These are phyloP conservation scores for Prietella phreatophila DNA, from an alignment of 2,113 vertebrate species.

Conservation along the genomic window DNA sequence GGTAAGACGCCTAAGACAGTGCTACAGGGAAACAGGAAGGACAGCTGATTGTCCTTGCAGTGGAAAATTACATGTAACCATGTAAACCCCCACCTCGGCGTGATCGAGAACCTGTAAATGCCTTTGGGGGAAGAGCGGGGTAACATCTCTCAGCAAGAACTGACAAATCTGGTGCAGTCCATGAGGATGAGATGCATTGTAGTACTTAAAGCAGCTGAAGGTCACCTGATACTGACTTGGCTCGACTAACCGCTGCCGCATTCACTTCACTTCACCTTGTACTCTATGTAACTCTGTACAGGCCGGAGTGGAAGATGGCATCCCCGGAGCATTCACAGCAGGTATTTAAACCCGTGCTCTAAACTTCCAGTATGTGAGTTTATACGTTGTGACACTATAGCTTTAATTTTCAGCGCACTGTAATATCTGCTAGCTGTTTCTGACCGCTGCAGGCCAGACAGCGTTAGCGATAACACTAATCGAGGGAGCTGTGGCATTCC, in stretches of 20 bases:
- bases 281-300: conserved; percentile 7
- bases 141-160: too few relatives aligned
- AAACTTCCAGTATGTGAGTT: background rate
- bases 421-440: conserved; percentile 38
- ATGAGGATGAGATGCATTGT: too few relatives aligned
- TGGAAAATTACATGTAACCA: too few relatives aligned
- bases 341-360: conserved; percentile 56
- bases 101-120: too few relatives aligned
- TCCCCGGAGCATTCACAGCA: conserved; percentile 71
- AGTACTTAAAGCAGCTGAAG: too few relatives aligned
- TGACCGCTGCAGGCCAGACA: conserved; percentile 50
- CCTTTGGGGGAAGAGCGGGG: too few relatives aligned
- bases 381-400: background rate
- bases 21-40: too few relatives aligned
- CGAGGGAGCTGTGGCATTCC: background rate
- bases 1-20: too few relatives aligned
- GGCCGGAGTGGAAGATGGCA: conserved; percentile 67
- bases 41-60: too few relatives aligned
- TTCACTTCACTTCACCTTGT: conserved; percentile 28
- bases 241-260: conserved; percentile 60
- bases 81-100: too few relatives aligned
- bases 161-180: too few relatives aligned
- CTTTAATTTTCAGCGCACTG: conserved; percentile 44
- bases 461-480: background rate
- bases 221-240: background rate